A percentile compares a stretch with the other conserved stretches of the same genome.
Evolutionary conservation across 2,797 vertebrate species (phyloP).

Genomic region (Epinephelus awoara): DNA sequence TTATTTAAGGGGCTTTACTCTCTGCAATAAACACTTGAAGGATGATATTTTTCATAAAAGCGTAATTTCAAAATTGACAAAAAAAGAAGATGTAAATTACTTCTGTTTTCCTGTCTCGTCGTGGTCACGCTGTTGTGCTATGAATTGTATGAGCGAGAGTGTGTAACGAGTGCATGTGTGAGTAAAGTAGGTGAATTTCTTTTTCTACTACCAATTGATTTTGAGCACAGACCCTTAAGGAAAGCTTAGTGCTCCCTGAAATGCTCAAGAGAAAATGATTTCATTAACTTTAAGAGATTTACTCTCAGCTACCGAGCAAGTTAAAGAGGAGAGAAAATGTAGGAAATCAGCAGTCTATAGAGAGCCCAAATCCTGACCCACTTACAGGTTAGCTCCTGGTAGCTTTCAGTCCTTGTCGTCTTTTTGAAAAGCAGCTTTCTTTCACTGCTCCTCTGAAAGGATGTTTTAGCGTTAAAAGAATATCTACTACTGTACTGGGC

Average conservation of each 20-base stretch:
- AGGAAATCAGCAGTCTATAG: conserved; percentile 37
- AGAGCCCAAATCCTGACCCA: conserved; percentile 23
- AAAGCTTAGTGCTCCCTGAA: conserved; percentile 39
- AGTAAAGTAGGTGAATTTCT: conserved; percentile 27
- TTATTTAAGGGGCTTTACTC: conserved; percentile 53
- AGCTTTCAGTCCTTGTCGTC: conserved; percentile 9
- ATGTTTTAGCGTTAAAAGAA: background rate
- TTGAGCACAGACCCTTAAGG: conserved; percentile 32
- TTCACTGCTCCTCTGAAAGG: background rate
- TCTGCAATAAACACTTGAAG: conserved; percentile 16
- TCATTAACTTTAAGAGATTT: conserved; percentile 54
- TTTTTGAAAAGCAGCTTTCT: conserved; percentile 4
- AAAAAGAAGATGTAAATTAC: background rate
- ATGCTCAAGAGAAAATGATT: conserved; percentile 55
- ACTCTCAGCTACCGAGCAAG: conserved; percentile 18
- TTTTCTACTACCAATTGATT: conserved; percentile 11
- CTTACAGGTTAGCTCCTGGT: conserved; percentile 9
- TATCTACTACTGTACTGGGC: too few relatives aligned
- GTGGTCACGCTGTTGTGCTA: background rate
- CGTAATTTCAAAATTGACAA: conserved; percentile 4
- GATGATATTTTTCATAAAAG: conserved; percentile 6
- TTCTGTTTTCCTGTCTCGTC: background rate
- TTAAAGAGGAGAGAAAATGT: conserved; percentile 31
- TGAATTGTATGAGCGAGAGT: background rate
- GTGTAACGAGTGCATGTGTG: background rate